A percentile compares a stretch with the other conserved stretches of the same genome.
These are phyloP conservation scores for Aulostomus chinensis DNA, from an alignment of 2,797 vertebrate genomes.

Conservation along the genomic window DNA sequence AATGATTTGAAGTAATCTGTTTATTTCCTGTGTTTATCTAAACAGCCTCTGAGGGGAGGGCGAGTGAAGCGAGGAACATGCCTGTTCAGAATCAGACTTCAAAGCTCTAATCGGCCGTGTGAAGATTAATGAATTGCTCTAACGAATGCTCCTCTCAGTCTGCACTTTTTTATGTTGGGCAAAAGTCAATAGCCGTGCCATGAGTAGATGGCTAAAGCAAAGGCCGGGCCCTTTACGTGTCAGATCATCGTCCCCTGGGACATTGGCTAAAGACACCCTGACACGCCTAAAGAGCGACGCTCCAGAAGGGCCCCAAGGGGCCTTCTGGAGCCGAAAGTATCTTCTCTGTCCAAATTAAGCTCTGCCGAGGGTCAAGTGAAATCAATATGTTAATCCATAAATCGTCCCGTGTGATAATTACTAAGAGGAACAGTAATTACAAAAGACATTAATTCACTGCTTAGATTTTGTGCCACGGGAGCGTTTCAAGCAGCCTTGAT, in stretches of 20 bases:
- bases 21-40: slow-evolving; percentile 77
- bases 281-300: slow-evolving; percentile 63
- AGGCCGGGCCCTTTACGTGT: slow-evolving; percentile 50
- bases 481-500: slow-evolving; percentile 55
- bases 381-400: slow-evolving; percentile 84
- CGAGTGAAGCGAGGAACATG: slow-evolving; percentile 57
- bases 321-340: slow-evolving; percentile 65
- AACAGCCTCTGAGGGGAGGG: slow-evolving; percentile 67
- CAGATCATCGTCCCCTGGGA: slow-evolving; percentile 57
- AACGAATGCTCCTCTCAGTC: slow-evolving; percentile 49
- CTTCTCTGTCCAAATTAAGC: slow-evolving; percentile 69
- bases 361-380: slow-evolving; percentile 76
- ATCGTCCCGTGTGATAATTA: slow-evolving; percentile 79
- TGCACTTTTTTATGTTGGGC: slow-evolving; percentile 35
- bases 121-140: slow-evolving; percentile 73
- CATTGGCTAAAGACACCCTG: slow-evolving; percentile 63
- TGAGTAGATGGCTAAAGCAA: slow-evolving; percentile 51
- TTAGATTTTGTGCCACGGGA: slow-evolving; percentile 74
- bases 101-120: slow-evolving; percentile 71
- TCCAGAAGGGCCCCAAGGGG: slow-evolving; percentile 46
- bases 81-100: slow-evolving; percentile 71
- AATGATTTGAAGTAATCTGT: slow-evolving; percentile 79
- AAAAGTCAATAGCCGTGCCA: slow-evolving; percentile 61
- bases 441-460: slow-evolving; percentile 80
- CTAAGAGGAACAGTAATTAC: slow-evolving; percentile 79